Evolutionary conservation across 2,888 invertebrate genomes (phyloP).

Genomic region (Anaspis maculata): DNA sequence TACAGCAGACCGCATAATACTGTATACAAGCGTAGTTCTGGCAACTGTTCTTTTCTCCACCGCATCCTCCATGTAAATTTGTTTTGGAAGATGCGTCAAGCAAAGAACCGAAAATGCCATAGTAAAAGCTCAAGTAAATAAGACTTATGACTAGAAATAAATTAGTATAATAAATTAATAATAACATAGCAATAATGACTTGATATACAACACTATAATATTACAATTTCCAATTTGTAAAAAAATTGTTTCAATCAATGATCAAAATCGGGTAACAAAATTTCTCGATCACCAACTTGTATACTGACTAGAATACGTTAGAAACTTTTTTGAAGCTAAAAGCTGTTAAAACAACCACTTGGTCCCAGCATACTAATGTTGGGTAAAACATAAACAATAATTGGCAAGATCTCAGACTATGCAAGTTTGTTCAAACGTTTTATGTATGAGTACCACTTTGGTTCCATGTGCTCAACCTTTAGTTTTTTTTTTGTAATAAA

Average conservation of each 20-base stretch:
- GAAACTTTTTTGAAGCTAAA: conserved; percentile 15
- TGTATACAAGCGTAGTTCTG: conserved; percentile 28
- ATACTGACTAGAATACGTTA: conserved; percentile 16
- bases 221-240: conserved; percentile 10
- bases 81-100: not conserved
- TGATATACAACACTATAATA: conserved; percentile 18
- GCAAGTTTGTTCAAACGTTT: conserved; percentile 17
- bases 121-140: conserved; percentile 15
- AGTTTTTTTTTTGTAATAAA: conserved; percentile 21
- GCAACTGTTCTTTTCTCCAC: not conserved
- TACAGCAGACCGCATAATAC: conserved; percentile 32
- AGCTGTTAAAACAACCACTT: conserved; percentile 13
- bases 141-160: conserved; percentile 18
- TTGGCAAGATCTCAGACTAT: conserved; percentile 24
- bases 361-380: conserved; percentile 23
- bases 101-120: conserved; percentile 1
- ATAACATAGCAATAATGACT: conserved; percentile 22
- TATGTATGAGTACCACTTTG: conserved; percentile 27
- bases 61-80: too few relatives aligned
- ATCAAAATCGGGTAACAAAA: conserved; percentile 9
- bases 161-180: conserved; percentile 25
- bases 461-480: conserved; percentile 16
- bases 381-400: conserved; percentile 15
- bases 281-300: conserved; percentile 11
- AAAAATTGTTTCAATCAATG: conserved; percentile 7